A percentile compares a stretch with the other conserved stretches of the same genome.
Conservation (phyloP, 2,888 invertebrate genomes). For the Leucophenga montana region DNA sequence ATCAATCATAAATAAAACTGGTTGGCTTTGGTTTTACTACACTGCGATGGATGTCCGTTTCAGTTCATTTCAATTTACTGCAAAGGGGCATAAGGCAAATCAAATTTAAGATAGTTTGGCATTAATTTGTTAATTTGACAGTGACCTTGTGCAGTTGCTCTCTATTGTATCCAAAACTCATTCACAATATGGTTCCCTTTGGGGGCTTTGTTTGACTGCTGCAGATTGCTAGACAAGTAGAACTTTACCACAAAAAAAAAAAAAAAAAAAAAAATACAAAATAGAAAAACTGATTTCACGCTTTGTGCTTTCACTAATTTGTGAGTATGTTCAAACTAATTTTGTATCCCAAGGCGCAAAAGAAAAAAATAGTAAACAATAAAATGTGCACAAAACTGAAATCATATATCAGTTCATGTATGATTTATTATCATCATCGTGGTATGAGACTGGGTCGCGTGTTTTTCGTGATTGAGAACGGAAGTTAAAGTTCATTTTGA, state of each 20-base stretch:
- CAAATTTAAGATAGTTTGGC: too few relatives aligned
- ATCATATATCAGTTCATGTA: background rate
- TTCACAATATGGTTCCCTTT: background rate
- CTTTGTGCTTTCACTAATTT: conserved; percentile 1
- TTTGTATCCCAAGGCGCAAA: background rate
- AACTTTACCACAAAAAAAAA: background rate
- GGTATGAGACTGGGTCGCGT: background rate
- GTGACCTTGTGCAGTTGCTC: conserved; percentile 4
- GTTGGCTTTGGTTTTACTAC: too few relatives aligned
- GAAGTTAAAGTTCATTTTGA: conserved; percentile 2
- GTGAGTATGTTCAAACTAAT: background rate
- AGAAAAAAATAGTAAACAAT: background rate
- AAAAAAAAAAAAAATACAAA: background rate
- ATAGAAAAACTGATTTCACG: background rate
- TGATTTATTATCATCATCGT: background rate
- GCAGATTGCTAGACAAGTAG: background rate
- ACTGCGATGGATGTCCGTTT: background rate
- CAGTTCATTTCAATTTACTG: background rate
- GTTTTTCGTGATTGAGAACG: conserved; percentile 7
- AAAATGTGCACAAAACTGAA: background rate
- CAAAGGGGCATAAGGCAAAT: too few relatives aligned
- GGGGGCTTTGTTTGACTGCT: background rate
- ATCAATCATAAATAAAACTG: conserved; percentile 1
- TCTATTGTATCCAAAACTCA: background rate
- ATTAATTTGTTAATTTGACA: conserved; percentile 1